Evolutionary conservation across 2,888 invertebrate genomes (phyloP).

Genomic region (Iselma pallidipennis): DNA sequence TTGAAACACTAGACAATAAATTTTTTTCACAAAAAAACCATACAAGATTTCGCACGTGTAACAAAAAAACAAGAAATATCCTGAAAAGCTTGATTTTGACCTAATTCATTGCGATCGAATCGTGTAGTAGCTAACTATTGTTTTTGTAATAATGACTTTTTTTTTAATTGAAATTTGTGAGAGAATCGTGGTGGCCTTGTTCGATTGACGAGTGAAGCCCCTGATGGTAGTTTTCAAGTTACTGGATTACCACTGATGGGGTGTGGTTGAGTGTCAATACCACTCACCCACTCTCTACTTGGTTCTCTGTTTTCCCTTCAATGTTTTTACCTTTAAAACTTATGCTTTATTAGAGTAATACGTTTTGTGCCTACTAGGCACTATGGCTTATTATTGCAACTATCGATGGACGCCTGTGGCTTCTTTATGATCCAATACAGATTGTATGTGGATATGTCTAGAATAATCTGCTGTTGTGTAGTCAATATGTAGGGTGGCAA

Average conservation of each 20-base stretch:
- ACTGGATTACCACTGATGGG: not conserved
- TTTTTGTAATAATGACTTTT: too few species aligned
- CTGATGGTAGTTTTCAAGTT: not conserved
- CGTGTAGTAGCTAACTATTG: not conserved
- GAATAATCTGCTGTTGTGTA: not conserved
- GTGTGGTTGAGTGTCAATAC: not conserved
- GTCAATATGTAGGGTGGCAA: not conserved
- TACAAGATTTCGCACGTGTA: too few species aligned
- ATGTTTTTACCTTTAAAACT: not conserved
- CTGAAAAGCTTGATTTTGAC: not conserved
- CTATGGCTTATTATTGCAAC: constrained; percentile 4
- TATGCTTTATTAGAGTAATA: constrained; percentile 8
- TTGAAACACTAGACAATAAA: too few species aligned
- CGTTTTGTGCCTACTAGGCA: constrained; percentile 6
- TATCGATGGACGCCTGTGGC: constrained; percentile 6
- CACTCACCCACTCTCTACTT: not conserved
- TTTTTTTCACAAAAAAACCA: too few species aligned
- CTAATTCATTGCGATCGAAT: not conserved
- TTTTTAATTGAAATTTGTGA: not conserved
- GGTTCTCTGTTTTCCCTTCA: not conserved
- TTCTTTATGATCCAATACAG: constrained; percentile 3
- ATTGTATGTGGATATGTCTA: not conserved
- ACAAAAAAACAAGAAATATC: not conserved
- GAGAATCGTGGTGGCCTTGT: not conserved
- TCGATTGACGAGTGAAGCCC: not conserved